Evolutionary conservation across 2,113 vertebrate genomes (phyloP).

Genomic region (Zapus hudsonius): DNA sequence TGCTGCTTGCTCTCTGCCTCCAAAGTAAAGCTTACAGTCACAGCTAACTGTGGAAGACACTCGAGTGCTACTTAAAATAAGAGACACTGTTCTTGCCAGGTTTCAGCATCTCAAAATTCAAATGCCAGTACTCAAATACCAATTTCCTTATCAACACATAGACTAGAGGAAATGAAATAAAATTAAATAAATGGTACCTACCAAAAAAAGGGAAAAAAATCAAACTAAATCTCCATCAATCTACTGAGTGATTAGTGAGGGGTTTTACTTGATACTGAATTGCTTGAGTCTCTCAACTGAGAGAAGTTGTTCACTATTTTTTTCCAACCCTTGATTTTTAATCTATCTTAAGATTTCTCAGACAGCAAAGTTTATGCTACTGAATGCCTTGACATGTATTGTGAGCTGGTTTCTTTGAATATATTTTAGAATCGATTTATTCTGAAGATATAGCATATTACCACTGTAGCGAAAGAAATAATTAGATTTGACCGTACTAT

Average conservation of each 20-base stretch:
- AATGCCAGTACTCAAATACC: slow-evolving; percentile 70
- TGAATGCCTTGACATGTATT: slow-evolving; percentile 9
- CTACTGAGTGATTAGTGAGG: neutral
- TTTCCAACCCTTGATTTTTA: slow-evolving; percentile 7
- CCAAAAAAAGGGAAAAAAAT: slow-evolving; percentile 4
- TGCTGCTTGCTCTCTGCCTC: neutral
- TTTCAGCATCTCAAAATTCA: slow-evolving; percentile 63
- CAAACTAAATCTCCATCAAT: neutral
- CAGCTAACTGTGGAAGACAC: slow-evolving; percentile 45
- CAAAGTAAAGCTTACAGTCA: slow-evolving; percentile 43
- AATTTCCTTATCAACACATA: slow-evolving; percentile 52
- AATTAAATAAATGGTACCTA: neutral
- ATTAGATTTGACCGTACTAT: slow-evolving; percentile 56
- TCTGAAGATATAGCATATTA: slow-evolving; percentile 57
- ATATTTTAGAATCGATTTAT: slow-evolving; percentile 67
- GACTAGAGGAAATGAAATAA: slow-evolving; percentile 60
- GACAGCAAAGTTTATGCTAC: slow-evolving; percentile 26
- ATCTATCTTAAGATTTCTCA: slow-evolving; percentile 46
- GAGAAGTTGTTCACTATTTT: neutral
- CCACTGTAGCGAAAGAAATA: slow-evolving; percentile 57
- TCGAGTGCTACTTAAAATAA: slow-evolving; percentile 52
- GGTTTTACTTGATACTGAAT: neutral
- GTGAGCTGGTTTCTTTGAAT: slow-evolving; percentile 59
- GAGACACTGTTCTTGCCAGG: slow-evolving; percentile 63
- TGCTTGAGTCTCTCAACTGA: neutral